Evolutionary conservation across 2,797 vertebrate genomes (phyloP).

Genomic region (Leptatherina wallacei): DNA sequence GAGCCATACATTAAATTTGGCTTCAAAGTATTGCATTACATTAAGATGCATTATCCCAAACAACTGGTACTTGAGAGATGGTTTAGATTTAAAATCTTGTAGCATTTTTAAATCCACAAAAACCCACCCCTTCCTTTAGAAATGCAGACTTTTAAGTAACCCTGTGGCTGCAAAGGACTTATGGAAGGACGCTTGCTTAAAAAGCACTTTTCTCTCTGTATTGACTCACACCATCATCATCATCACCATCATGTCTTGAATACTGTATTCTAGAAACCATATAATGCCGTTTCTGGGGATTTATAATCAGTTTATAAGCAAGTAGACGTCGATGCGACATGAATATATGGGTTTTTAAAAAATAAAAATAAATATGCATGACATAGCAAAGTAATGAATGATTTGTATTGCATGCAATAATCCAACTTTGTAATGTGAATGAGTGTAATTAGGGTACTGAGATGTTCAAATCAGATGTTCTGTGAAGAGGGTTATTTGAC

Average conservation of each 20-base stretch:
- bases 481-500: slow-evolving; percentile 40
- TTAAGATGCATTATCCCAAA: slow-evolving; percentile 3
- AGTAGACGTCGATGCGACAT: slow-evolving; percentile 68
- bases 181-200: slow-evolving; percentile 51
- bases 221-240: slow-evolving; percentile 55
- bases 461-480: slow-evolving; percentile 61
- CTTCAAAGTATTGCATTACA: slow-evolving; percentile 46
- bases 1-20: slow-evolving; percentile 11
- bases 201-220: slow-evolving; percentile 70
- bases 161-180: slow-evolving; percentile 57
- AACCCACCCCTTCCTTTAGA: slow-evolving; percentile 7
- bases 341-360: slow-evolving; percentile 71
- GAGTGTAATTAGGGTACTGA: slow-evolving; percentile 68
- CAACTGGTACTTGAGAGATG: slow-evolving; percentile 42
- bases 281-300: slow-evolving; percentile 61
- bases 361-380: slow-evolving; percentile 84
- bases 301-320: slow-evolving; percentile 73
- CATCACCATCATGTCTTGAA: slow-evolving; percentile 55
- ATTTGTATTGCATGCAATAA: slow-evolving; percentile 89
- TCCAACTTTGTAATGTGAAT: slow-evolving; percentile 81
- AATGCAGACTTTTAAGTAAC: slow-evolving; percentile 43
- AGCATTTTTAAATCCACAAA: slow-evolving; percentile 53
- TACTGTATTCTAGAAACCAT: slow-evolving; percentile 62
- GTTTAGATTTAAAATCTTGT: slow-evolving; percentile 46
- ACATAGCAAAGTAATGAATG: slow-evolving; percentile 76